A percentile compares a stretch with the other conserved stretches of the same genome.
Conservation (phyloP, 2,888 invertebrate genomes). For the Drosophila testacea region DNA sequence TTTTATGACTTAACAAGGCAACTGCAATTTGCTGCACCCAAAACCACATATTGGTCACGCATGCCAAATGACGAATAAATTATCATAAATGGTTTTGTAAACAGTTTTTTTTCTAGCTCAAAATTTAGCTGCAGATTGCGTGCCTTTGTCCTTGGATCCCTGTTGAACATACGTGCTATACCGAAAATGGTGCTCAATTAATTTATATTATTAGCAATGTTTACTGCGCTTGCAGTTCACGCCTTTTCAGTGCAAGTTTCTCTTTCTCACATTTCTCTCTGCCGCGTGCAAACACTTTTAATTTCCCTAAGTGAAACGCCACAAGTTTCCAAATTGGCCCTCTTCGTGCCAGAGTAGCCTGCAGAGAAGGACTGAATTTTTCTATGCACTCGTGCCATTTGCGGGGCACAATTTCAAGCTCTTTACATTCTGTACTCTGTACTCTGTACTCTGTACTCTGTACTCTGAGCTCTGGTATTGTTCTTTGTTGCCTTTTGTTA, state of each 20-base stretch:
- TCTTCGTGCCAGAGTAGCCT: conserved; percentile 52
- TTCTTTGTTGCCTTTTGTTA: conserved; percentile 70
- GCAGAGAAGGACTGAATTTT: conserved; percentile 42
- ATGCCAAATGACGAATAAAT: conserved; percentile 68
- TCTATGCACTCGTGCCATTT: conserved; percentile 54
- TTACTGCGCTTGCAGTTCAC: conserved; percentile 42
- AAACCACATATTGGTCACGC: conserved; percentile 67
- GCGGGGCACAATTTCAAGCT: conserved; percentile 23
- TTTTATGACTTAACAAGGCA: conserved; percentile 66
- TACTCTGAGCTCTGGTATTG: conserved; percentile 46
- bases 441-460: conserved; percentile 3
- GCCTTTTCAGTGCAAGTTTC: conserved; percentile 30
- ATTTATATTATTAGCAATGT: conserved; percentile 68
- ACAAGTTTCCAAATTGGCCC: conserved; percentile 73
- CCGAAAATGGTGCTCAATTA: conserved; percentile 56
- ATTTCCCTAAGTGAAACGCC: conserved; percentile 77
- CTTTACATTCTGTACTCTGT: neutral
- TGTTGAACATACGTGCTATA: conserved; percentile 9
- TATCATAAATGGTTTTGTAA: conserved; percentile 71
- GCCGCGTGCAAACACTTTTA: conserved; percentile 65
- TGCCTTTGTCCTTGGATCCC: conserved; percentile 21
- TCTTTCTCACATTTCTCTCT: conserved; percentile 1
- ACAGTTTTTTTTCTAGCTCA: conserved; percentile 27
- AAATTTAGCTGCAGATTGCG: conserved; percentile 33
- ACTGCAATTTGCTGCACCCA: conserved; percentile 78